Evolutionary conservation across 2,888 invertebrate genomes (phyloP), one percentile per base, ranked within the genome.

Genomic region (Dorcus hopei): DNA sequence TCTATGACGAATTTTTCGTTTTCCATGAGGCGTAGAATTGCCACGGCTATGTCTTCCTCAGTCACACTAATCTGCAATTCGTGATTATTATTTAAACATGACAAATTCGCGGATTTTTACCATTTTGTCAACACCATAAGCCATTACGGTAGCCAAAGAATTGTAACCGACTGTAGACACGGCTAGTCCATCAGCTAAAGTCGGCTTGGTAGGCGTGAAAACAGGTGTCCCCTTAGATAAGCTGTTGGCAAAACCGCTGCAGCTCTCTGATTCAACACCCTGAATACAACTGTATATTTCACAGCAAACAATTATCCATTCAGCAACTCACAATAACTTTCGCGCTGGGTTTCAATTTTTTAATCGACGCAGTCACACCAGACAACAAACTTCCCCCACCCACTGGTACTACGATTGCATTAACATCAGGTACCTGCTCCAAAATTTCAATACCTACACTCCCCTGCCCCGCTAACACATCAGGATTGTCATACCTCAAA

Each of bases 1-100:
- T 95, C 95, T 16, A 95, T 93, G n/a, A 95, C 93, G 67, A 90
- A 91, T 75, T 95, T 94, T 77, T 94, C 93, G 64, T 87, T 82
- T 74, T 94, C 93, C 4, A 91, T 87, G 54, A 93, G 78, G 26
- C 88, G 83, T 57, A 94, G 75, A 58, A 93, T 93, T 2, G 92
- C 88, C 59, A 92, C 84, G 1, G 93, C 92, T 55, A 93, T 88
- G 86, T 87, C 90, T 74, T 92, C 90, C 75, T 90, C 93, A 73
- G 81, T 82, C 1, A 87, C 86, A 1, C 84, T 80, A 62, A 83
- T 75, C 58, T 58, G 19, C 9, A 54, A 47, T 16, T 11, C 7
- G 33, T 19, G 19, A 19, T 19, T 19, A 19, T 19, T 2, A 3
- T 19, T 19, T 19, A 19, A 19, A 19, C 3, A 2, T 2, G 2